These are phyloP conservation scores for Drosophila pruinosa DNA, from an alignment of 1,140 invertebrate genomes.

Conservation along the genomic window DNA sequence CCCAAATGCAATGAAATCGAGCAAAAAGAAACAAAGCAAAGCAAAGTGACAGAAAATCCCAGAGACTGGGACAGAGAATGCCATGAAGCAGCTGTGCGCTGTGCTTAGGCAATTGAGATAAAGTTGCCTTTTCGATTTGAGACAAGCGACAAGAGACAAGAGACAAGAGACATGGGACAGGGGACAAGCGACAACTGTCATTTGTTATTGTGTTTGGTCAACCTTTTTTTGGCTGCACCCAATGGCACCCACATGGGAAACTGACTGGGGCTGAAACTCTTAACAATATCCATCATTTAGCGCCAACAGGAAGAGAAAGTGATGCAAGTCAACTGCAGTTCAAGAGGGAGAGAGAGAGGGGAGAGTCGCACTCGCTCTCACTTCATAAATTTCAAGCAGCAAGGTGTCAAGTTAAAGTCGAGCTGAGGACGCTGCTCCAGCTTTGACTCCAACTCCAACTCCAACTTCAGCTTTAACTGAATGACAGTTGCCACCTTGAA, in stretches of 20 bases:
- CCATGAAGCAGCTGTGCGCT: slow-evolving; percentile 28
- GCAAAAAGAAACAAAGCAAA: not conserved
- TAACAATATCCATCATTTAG: slow-evolving; percentile 66
- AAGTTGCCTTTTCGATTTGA: slow-evolving; percentile 1
- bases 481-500: slow-evolving; percentile 79
- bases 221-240: slow-evolving; percentile 20
- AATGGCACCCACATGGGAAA: slow-evolving; percentile 28
- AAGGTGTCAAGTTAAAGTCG: slow-evolving; percentile 79
- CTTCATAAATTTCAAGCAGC: slow-evolving; percentile 72
- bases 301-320: slow-evolving; percentile 79
- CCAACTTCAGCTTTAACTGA: slow-evolving; percentile 38
- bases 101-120: slow-evolving; percentile 37
- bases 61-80: not conserved
- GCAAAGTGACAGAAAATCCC: not conserved
- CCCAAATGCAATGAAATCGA: not conserved
- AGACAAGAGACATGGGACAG: slow-evolving; percentile 20
- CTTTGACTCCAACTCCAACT: slow-evolving; percentile 28
- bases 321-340: slow-evolving; percentile 53
- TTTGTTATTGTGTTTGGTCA: slow-evolving; percentile 62
- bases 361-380: slow-evolving; percentile 55
- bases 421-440: slow-evolving; percentile 40
- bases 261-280: slow-evolving; percentile 3
- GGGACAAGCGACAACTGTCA: slow-evolving; percentile 52
- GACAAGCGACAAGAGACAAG: slow-evolving; percentile 8
- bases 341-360: not conserved